Conservation (phyloP, 2,888 invertebrate genomes). For the Trissonchulus latispiculum region DNA sequence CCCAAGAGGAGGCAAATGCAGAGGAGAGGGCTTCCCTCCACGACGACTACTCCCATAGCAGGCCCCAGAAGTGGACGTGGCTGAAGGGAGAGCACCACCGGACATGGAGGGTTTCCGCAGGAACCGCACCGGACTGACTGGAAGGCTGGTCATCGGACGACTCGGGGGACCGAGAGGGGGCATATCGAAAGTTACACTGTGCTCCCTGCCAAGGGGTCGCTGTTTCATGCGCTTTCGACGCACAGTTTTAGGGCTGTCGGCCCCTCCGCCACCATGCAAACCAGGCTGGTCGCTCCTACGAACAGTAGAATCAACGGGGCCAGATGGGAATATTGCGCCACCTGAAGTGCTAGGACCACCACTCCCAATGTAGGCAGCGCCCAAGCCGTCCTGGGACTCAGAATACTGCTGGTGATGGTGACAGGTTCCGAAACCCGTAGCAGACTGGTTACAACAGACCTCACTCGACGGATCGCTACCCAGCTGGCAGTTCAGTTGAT, state of each 20-base stretch:
- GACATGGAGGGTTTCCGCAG: background rate
- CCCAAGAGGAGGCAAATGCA: background rate
- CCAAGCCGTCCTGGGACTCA: background rate
- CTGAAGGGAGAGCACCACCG: background rate
- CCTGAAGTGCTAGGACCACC: no score
- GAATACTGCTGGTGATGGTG: no score
- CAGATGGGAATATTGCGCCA: background rate
- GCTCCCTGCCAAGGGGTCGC: background rate
- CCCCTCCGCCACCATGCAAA: background rate
- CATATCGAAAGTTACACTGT: background rate
- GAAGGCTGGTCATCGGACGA: background rate
- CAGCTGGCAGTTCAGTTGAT: no score
- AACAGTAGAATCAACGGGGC: background rate
- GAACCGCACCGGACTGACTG: slow-evolving; percentile 18
- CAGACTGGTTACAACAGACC: background rate
- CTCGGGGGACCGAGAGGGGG: background rate
- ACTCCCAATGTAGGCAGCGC: no score
- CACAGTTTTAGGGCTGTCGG: background rate
- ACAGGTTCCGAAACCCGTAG: no score
- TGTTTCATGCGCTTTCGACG: background rate
- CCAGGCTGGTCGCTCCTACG: background rate
- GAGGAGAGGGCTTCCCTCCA: background rate
- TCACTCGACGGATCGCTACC: background rate
- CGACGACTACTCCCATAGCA: no score
- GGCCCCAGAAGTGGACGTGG: slow-evolving; percentile 12